Evolutionary conservation across 2,113 vertebrate genomes (phyloP).

Genomic region (Sylvietta virens): DNA sequence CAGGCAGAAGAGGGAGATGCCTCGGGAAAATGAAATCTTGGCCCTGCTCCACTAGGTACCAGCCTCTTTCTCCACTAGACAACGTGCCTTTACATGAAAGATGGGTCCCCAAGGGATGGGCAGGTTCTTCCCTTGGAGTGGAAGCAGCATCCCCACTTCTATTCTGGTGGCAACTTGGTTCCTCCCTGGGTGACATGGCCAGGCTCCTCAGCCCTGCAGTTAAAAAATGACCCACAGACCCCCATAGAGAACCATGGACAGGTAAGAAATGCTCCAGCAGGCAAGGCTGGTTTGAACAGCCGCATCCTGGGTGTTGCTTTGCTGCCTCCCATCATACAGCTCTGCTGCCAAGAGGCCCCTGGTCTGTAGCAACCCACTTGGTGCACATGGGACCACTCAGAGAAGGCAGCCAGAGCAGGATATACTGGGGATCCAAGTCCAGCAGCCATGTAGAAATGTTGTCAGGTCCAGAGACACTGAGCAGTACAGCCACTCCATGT

Average conservation of each 20-base stretch:
- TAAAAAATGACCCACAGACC: not conserved
- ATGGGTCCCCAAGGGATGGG: not conserved
- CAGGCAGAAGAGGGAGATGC: not conserved
- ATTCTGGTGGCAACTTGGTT: not conserved
- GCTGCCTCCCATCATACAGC: rapidly evolving
- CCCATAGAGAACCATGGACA: not conserved
- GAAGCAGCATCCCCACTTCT: not conserved
- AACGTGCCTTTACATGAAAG: not conserved
- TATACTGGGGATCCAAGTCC: not conserved
- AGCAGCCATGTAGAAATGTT: not conserved
- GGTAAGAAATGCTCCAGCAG: not conserved
- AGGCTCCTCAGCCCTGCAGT: not conserved
- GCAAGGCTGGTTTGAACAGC: not conserved
- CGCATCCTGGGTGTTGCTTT: not conserved
- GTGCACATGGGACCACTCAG: not conserved
- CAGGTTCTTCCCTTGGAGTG: not conserved
- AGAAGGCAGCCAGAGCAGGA: not conserved
- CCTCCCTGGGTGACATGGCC: too few species aligned
- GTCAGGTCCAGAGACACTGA: not conserved
- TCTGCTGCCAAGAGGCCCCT: not conserved
- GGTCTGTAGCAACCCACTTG: not conserved
- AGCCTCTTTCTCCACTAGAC: not conserved
- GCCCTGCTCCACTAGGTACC: not conserved
- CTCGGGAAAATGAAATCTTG: not conserved
- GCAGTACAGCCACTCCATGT: not conserved